These are phyloP conservation scores for Chlamydotis undulata DNA, from an alignment of 2,113 vertebrate species.

Conservation along the genomic window DNA sequence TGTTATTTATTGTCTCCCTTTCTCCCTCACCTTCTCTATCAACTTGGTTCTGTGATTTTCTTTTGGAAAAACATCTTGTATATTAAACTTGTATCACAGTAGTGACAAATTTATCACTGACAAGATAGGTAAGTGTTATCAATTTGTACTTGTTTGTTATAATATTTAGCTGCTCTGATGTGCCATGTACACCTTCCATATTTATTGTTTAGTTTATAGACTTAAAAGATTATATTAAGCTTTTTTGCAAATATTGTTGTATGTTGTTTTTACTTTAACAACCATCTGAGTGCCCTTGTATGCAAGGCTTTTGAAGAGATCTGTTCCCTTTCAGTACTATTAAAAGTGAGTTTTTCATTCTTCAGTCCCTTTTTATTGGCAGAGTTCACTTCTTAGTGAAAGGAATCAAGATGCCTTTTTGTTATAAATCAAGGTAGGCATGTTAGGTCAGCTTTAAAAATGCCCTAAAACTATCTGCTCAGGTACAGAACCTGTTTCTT, in stretches of 20 bases:
- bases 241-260: neutral
- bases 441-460: neutral
- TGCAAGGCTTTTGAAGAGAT: neutral
- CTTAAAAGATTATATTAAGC: constrained; percentile 47
- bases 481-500: neutral
- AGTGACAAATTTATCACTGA: neutral
- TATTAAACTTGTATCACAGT: constrained; percentile 23
- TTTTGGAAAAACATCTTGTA: neutral
- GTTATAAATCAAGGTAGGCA: neutral
- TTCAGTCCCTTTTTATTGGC: neutral
- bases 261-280: constrained; percentile 18
- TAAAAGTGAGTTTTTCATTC: neutral
- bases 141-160: constrained; percentile 44
- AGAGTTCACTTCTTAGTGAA: neutral
- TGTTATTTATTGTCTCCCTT: constrained; percentile 35
- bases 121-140: neutral
- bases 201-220: constrained; percentile 65
- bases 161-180: constrained; percentile 26
- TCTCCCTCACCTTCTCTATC: constrained; percentile 3
- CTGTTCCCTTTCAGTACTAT: neutral
- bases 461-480: neutral
- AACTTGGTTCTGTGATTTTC: constrained; percentile 27
- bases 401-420: neutral
- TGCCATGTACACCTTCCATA: constrained; percentile 58
- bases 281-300: neutral